A percentile compares a stretch with the other conserved stretches of the same genome.
Conservation (phyloP, 1,140 invertebrate genomes). For the Drosophila kurseongensis region DNA sequence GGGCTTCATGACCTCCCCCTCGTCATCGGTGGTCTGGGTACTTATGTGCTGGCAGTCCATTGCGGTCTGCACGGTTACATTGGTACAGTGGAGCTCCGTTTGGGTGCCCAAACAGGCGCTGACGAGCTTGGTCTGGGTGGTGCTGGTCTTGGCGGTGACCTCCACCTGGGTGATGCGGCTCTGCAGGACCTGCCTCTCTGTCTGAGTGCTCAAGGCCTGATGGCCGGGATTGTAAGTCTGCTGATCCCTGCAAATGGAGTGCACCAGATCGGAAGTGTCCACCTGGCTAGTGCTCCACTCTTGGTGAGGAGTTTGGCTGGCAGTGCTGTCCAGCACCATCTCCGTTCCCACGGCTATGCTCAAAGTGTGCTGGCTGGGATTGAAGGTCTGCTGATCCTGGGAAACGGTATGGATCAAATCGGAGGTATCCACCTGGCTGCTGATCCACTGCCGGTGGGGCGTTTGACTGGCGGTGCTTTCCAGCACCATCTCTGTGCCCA, state of each 20-base stretch:
- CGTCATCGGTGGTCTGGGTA: constrained; percentile 36
- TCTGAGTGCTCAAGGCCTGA: constrained; percentile 14
- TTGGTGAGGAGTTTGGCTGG: constrained; percentile 13
- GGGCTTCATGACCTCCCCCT: not conserved
- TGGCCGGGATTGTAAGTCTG: constrained; percentile 25
- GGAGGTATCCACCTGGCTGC: constrained; percentile 30
- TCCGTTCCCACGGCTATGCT: constrained; percentile 2
- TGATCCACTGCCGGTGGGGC: not conserved
- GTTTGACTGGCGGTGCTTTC: constrained; percentile 23
- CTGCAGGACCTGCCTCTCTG: not conserved
- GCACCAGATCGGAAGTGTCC: constrained; percentile 39
- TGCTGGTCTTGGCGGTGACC: not conserved
- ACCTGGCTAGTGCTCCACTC: not conserved
- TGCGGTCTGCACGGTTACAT: constrained; percentile 1
- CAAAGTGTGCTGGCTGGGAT: not conserved
- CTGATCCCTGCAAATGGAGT: constrained; percentile 17
- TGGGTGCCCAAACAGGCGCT: not conserved
- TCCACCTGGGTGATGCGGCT: constrained; percentile 9
- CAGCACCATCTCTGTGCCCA: not conserved
- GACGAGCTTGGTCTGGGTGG: not conserved
- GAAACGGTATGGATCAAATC: constrained; percentile 13
- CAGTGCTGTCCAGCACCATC: not conserved
- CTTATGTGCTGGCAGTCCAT: not conserved
- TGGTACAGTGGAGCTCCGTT: not conserved
- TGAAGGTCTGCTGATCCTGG: constrained; percentile 41